These are phyloP conservation scores for Epinotia nisella DNA, from an alignment of 2,888 invertebrate genomes.

Conservation along the genomic window DNA sequence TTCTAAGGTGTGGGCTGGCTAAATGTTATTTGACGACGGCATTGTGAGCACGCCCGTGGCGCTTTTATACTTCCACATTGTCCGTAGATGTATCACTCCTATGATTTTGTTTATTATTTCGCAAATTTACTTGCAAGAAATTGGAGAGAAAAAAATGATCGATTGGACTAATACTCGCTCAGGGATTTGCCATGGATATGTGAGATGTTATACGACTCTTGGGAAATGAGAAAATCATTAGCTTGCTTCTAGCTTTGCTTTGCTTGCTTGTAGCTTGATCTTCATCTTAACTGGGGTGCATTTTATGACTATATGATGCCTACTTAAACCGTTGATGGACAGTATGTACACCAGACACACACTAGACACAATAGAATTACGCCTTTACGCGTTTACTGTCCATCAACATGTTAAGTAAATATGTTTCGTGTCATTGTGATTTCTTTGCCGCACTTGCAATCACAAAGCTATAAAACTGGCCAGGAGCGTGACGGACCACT, in stretches of 20 bases:
- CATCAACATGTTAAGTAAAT: too few species aligned
- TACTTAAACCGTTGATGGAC: too few species aligned
- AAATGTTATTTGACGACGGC: constrained; percentile 83
- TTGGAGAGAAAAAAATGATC: constrained; percentile 69
- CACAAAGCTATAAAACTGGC: too few species aligned
- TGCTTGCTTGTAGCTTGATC: neutral
- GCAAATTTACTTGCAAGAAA: constrained; percentile 73
- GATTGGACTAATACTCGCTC: constrained; percentile 66
- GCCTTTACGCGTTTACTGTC: too few species aligned
- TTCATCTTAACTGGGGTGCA: too few species aligned
- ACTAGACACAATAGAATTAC: too few species aligned
- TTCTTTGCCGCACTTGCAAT: too few species aligned
- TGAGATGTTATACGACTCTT: constrained; percentile 77
- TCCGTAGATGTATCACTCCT: constrained; percentile 79
- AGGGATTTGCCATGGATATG: constrained; percentile 59
- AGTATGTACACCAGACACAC: too few species aligned
- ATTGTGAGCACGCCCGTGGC: constrained; percentile 80
- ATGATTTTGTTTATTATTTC: constrained; percentile 75
- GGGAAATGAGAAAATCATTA: constrained; percentile 55
- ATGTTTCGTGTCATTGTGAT: too few species aligned
- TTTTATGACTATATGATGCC: too few species aligned
- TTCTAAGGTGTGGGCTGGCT: constrained; percentile 83
- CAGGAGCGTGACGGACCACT: too few species aligned
- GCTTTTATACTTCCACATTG: constrained; percentile 69
- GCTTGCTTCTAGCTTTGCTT: neutral